A percentile compares a stretch with the other conserved stretches of the same genome.
phyloP scores from a whole-genome alignment of 2,797 vertebrate genomes.

The Ambastaia sidthimunki region DNA sequence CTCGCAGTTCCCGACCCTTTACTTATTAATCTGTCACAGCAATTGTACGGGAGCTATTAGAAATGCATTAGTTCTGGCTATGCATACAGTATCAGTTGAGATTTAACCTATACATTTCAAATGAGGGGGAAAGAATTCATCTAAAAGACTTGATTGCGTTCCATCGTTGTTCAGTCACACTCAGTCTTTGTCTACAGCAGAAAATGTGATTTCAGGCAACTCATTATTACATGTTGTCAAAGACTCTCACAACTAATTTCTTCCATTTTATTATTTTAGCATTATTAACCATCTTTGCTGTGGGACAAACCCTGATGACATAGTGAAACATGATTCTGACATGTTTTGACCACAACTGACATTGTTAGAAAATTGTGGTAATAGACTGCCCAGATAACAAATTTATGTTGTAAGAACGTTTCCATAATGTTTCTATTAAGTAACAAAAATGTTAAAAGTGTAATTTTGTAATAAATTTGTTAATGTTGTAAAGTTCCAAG shows the following conservation, averaged over 20 bases:
- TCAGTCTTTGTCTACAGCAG: slow-evolving; percentile 28
- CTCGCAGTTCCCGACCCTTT: slow-evolving; percentile 51
- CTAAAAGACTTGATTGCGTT: slow-evolving; percentile 69
- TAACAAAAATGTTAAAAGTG: too few species aligned
- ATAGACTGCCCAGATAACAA: slow-evolving; percentile 47
- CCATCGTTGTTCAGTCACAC: slow-evolving; percentile 38
- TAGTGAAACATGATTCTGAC: slow-evolving; percentile 31
- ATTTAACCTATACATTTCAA: slow-evolving; percentile 74
- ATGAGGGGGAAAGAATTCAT: slow-evolving; percentile 64
- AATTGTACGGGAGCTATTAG: slow-evolving; percentile 66
- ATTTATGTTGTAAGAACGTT: too few species aligned
- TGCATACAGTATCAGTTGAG: slow-evolving; percentile 66
- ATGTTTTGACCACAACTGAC: slow-evolving; percentile 33
- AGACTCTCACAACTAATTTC: background rate
- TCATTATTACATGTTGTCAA: slow-evolving; percentile 2
- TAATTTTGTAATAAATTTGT: too few species aligned
- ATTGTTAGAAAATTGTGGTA: slow-evolving; percentile 46
- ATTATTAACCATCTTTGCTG: background rate
- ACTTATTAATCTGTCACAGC: slow-evolving; percentile 67
- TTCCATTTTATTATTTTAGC: slow-evolving; percentile 2
- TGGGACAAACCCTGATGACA: background rate
- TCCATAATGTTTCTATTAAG: too few species aligned
- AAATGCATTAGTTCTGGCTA: slow-evolving; percentile 71
- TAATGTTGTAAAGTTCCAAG: too few species aligned
- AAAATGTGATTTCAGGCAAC: slow-evolving; percentile 11